Conservation (phyloP, 2,888 invertebrate species). For the Agapostemon virescens region DNA sequence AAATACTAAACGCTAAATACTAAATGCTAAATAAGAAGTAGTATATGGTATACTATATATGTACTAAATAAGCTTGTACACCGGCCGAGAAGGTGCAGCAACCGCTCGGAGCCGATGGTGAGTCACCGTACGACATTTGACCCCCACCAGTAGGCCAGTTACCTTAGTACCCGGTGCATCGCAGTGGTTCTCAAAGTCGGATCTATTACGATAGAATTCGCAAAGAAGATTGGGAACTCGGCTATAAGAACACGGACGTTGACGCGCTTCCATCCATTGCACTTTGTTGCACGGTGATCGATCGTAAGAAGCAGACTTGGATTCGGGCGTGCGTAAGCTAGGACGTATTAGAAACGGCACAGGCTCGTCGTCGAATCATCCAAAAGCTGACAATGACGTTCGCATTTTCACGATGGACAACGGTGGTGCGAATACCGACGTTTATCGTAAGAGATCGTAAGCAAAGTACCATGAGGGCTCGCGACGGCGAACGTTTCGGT, state of each 20-base stretch:
- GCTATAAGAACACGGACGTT: slow-evolving; percentile 5
- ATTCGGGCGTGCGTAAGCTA: not conserved
- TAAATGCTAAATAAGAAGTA: not conserved
- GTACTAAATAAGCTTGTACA: slow-evolving; percentile 44
- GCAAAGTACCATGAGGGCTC: not conserved
- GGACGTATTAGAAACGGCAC: too few species aligned
- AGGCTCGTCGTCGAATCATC: not conserved
- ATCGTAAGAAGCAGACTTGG: not conserved
- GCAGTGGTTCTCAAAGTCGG: slow-evolving; percentile 70
- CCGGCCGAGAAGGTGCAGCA: slow-evolving; percentile 54
- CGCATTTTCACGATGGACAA: not conserved
- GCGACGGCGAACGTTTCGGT: too few species aligned
- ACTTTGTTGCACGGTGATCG: not conserved
- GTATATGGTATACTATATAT: too few species aligned
- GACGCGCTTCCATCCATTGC: not conserved
- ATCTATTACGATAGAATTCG: not conserved
- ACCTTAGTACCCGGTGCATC: slow-evolving; percentile 61
- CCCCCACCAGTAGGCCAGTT: slow-evolving; percentile 70
- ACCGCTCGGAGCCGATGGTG: slow-evolving; percentile 63
- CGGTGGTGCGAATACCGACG: not conserved
- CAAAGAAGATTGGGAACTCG: not conserved
- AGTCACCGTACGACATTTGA: slow-evolving; percentile 76
- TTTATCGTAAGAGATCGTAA: not conserved
- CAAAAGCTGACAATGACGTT: not conserved
- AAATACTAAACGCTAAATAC: too few species aligned